These are phyloP conservation scores for Ia io DNA, from an alignment of 2,113 vertebrate genomes.

Conservation along the genomic window DNA sequence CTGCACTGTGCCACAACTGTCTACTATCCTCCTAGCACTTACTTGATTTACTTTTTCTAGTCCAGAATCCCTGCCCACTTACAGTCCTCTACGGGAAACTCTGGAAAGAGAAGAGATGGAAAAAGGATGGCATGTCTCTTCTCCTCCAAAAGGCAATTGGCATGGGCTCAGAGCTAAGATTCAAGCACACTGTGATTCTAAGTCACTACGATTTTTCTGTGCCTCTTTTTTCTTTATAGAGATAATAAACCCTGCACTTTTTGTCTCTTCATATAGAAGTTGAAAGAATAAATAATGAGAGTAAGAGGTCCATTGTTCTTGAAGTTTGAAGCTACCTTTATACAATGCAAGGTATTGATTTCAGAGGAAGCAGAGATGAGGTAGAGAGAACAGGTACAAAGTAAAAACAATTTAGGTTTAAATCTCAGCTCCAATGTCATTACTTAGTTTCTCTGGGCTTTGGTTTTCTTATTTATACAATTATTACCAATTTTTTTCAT, in stretches of 20 bases:
- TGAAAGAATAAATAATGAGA: slow-evolving; percentile 37
- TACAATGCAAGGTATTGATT: neutral
- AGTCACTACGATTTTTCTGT: neutral
- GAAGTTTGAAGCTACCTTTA: neutral
- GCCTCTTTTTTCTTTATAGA: slow-evolving; percentile 14
- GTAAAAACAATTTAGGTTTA: neutral
- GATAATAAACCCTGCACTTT: neutral
- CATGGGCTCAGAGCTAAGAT: neutral
- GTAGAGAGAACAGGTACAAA: neutral
- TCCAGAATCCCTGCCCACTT: neutral
- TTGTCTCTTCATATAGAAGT: neutral
- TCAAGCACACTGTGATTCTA: neutral
- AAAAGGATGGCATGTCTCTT: neutral
- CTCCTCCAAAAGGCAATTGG: neutral
- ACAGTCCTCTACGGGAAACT: neutral
- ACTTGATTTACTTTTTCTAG: neutral
- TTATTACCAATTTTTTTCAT: neutral
- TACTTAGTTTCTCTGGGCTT: neutral
- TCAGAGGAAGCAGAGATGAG: slow-evolving; percentile 21
- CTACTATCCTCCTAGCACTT: neutral
- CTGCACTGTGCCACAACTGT: neutral
- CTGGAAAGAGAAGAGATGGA: neutral
- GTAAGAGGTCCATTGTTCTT: neutral
- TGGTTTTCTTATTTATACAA: slow-evolving; percentile 15
- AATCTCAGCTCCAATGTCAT: neutral